phyloP scores from a whole-genome alignment of 2,888 invertebrate genomes.

The Synergus japonicus region DNA sequence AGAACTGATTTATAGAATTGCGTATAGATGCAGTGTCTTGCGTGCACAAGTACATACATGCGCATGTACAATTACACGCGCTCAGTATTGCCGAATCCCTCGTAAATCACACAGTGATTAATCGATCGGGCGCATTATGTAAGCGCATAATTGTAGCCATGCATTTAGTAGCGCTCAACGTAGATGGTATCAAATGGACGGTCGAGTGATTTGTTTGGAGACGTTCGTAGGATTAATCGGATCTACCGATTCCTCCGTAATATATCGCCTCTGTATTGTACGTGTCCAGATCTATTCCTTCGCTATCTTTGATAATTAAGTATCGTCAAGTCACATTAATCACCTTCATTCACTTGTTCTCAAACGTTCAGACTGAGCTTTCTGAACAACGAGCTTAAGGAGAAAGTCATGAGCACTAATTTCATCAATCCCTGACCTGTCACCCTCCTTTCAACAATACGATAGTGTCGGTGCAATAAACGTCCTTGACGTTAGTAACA shows the following conservation, averaged over 20 bases:
- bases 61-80: constrained; percentile 45
- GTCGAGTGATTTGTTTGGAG: constrained; percentile 64
- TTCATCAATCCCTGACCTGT: background rate
- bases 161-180: constrained; percentile 55
- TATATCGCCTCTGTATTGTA: constrained; percentile 54
- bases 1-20: constrained; percentile 61
- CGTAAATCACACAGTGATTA: constrained; percentile 71
- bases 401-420: background rate
- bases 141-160: constrained; percentile 64
- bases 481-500: background rate
- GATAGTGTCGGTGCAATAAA: background rate
- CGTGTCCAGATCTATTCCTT: constrained; percentile 1
- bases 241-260: constrained; percentile 58
- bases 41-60: constrained; percentile 44
- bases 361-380: background rate
- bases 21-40: constrained; percentile 18
- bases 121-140: constrained; percentile 68
- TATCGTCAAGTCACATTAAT: constrained; percentile 17
- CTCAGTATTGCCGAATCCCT: constrained; percentile 50
- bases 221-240: constrained; percentile 53
- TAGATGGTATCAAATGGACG: constrained; percentile 61
- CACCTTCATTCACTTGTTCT: background rate
- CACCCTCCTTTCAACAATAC: background rate
- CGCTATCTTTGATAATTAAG: constrained; percentile 8
- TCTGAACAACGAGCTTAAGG: background rate